Percentiles rank a stretch among this genome's conserved stretches.
Conservation (phyloP, 1,140 invertebrate genomes). For the Tachypleus tridentatus region DNA sequence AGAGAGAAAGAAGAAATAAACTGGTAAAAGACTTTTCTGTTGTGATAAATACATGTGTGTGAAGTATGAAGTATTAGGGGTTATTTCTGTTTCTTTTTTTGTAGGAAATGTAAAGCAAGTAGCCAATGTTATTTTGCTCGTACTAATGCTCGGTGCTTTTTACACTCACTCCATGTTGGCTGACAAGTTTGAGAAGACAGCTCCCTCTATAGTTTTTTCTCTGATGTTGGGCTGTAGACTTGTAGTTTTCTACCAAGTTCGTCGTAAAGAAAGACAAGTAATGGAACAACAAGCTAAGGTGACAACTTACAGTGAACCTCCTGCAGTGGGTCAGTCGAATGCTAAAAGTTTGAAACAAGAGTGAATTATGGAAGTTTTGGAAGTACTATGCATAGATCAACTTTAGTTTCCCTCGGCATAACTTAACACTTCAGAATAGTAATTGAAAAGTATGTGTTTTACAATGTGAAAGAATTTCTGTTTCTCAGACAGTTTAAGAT, state of each 20-base stretch:
- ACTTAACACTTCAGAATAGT: too few species aligned
- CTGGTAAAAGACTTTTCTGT: not conserved
- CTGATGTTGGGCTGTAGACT: slow-evolving; percentile 88
- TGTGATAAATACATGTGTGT: not conserved
- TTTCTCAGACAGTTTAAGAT: too few species aligned
- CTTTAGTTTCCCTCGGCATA: too few species aligned
- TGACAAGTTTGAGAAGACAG: slow-evolving; percentile 83
- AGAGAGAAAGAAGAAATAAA: not conserved
- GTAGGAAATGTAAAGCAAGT: slow-evolving; percentile 77
- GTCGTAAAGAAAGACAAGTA: slow-evolving; percentile 18
- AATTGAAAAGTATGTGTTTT: too few species aligned
- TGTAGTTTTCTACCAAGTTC: slow-evolving; percentile 55
- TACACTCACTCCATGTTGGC: slow-evolving; percentile 87
- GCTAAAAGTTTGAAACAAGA: too few species aligned
- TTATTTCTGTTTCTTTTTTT: slow-evolving; percentile 29
- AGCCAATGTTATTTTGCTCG: slow-evolving; percentile 66
- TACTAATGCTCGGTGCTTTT: slow-evolving; percentile 72
- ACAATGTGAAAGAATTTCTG: too few species aligned
- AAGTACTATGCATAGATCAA: too few species aligned
- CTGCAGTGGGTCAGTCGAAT: too few species aligned
- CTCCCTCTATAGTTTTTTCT: slow-evolving; percentile 84
- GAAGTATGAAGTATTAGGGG: not conserved
- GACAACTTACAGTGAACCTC: too few species aligned
- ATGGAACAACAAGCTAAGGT: too few species aligned
- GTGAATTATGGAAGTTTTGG: too few species aligned